Evolutionary conservation across 2,797 vertebrate genomes (phyloP).

Genomic region (Mormyrus hasselquistii): DNA sequence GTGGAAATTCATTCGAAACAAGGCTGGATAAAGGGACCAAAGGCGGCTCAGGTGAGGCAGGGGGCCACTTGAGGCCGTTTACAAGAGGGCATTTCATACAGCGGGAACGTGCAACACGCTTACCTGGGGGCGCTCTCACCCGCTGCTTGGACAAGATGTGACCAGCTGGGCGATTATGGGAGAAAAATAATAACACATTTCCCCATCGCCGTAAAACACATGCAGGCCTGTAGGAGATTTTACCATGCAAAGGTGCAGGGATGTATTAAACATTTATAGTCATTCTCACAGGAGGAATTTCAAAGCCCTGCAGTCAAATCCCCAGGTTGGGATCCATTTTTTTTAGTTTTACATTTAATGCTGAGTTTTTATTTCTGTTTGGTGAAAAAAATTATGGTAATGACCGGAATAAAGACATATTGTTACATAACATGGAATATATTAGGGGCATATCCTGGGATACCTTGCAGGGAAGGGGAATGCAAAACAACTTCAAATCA

Average conservation of each 20-base stretch:
- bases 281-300: neutral
- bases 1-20: neutral
- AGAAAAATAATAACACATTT: conserved; percentile 29
- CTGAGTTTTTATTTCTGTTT: conserved; percentile 2
- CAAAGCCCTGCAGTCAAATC: neutral
- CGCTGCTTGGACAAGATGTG: neutral
- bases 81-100: neutral
- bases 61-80: neutral
- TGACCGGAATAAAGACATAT: neutral
- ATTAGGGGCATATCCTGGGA: neutral
- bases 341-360: conserved; percentile 2
- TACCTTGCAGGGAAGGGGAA: neutral
- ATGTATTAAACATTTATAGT: neutral
- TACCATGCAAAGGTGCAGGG: neutral
- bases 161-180: conserved; percentile 36
- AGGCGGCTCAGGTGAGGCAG: neutral
- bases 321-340: neutral
- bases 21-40: neutral
- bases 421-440: neutral
- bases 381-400: neutral
- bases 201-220: conserved; percentile 26
- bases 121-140: neutral
- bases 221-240: conserved; percentile 25
- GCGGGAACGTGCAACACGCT: neutral
- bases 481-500: neutral